Conservation (phyloP, 2,888 invertebrate genomes). For the Brassicogethes aeneus region DNA sequence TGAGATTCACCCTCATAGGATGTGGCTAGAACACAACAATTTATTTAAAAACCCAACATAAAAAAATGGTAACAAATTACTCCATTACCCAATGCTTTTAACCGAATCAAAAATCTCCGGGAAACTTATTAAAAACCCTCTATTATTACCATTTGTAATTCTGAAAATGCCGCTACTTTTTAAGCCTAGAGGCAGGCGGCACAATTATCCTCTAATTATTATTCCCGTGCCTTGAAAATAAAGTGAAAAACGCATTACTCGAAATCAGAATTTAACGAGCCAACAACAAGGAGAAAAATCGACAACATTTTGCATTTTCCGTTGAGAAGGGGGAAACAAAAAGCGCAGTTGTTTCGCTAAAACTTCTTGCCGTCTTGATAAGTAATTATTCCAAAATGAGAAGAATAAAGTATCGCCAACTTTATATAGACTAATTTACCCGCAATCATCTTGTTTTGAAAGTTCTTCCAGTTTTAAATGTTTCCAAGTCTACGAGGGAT, state of each 20-base stretch:
- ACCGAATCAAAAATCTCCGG: no score
- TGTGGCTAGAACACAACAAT: no score
- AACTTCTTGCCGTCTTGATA: constrained; percentile 30
- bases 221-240: no score
- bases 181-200: constrained; percentile 16
- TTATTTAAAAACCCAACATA: no score
- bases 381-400: constrained; percentile 33
- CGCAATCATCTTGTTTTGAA: background rate
- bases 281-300: constrained; percentile 23
- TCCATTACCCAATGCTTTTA: no score
- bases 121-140: no score
- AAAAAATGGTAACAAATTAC: no score
- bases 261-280: constrained; percentile 16
- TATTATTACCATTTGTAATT: background rate
- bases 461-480: background rate
- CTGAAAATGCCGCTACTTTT: background rate
- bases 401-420: constrained; percentile 15
- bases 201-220: constrained; percentile 20
- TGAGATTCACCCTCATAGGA: no score
- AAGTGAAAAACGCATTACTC: constrained; percentile 17
- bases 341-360: constrained; percentile 29
- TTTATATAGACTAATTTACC: constrained; percentile 2
- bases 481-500: no score
- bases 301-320: constrained; percentile 18
- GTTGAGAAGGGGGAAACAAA: constrained; percentile 22